Evolutionary conservation across 2,113 vertebrate species (phyloP), one percentile per base, ranked within the genome.

Genomic region (Petaurus breviceps): DNA sequence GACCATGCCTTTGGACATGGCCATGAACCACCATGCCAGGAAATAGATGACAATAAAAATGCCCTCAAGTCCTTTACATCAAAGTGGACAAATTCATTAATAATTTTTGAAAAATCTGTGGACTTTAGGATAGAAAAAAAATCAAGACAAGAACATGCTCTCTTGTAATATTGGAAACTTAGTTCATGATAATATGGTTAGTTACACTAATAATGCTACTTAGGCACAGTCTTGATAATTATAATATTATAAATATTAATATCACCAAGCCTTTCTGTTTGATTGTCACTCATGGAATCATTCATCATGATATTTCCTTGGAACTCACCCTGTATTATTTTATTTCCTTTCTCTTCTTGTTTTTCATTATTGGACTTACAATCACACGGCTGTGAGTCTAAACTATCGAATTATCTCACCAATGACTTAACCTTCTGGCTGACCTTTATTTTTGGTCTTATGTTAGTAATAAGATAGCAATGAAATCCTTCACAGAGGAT

Each of bases 211-310:
- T 98, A 98, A 97, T 97, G 97, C 96, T 97, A 97, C 98, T 98
- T 98, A 98, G 97, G 97, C 97, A 97, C 95, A 96, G 97, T 98
- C 96, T 98, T 96, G 95, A 98, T 98, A 98, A 99, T 98, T 98
- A 98, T 96, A 98, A 97, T 98, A 98, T 97, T 97, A 98, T 98
- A 98, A 98, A 99, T 98, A 98, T 98, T 98, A 98, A 98, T 98
- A 97, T 97, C 97, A 97, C 98, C 96, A 95, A 97, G 97, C 49
- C 98, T 98, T 98, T 98, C 97, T 98, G 96, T 98, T 98, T 98
- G 98, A 98, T 98, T 98, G 97, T 97, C 96, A 97, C 97, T 98
- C 94, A 96, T 91, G 97, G 93, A 98, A 96, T 97, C 97, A 97
- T 98, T 98, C 96, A 97, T 98, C 98, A 97, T 0, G 0, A 96